Conservation (phyloP, 1,140 invertebrate genomes). For the Drosophila azteca region DNA sequence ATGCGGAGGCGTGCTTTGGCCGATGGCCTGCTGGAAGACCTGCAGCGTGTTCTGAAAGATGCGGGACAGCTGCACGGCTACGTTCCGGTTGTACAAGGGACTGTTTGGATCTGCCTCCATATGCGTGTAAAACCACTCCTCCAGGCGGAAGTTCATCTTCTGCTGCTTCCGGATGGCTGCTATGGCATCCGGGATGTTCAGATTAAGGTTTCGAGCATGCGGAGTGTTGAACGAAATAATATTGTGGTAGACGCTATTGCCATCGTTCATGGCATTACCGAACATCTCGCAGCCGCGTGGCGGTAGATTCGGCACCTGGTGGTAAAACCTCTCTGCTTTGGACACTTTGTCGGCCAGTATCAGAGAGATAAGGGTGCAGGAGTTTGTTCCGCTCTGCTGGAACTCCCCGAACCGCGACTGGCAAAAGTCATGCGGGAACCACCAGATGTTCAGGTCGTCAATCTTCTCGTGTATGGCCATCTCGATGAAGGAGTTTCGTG, state of each 20-base stretch:
- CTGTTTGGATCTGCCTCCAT: slow-evolving; percentile 71
- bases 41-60: slow-evolving; percentile 68
- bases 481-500: background rate
- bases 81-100: slow-evolving; percentile 68
- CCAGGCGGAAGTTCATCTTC: slow-evolving; percentile 72
- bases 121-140: slow-evolving; percentile 81
- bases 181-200: slow-evolving; percentile 79
- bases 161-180: slow-evolving; percentile 68
- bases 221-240: slow-evolving; percentile 66
- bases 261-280: slow-evolving; percentile 78
- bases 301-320: slow-evolving; percentile 60
- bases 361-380: slow-evolving; percentile 76
- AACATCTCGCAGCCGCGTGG: slow-evolving; percentile 70
- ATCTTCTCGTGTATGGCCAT: slow-evolving; percentile 79
- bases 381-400: slow-evolving; percentile 76
- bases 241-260: slow-evolving; percentile 75
- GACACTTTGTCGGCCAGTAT: slow-evolving; percentile 75
- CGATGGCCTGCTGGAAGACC: slow-evolving; percentile 62
- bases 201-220: slow-evolving; percentile 58
- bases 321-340: slow-evolving; percentile 63
- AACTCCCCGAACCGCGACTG: slow-evolving; percentile 77
- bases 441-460: slow-evolving; percentile 80
- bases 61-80: slow-evolving; percentile 65
- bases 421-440: slow-evolving; percentile 77
- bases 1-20: slow-evolving; percentile 42